These are phyloP conservation scores for Alentia gelatinosa DNA, from an alignment of 2,888 invertebrate species.

Conservation along the genomic window DNA sequence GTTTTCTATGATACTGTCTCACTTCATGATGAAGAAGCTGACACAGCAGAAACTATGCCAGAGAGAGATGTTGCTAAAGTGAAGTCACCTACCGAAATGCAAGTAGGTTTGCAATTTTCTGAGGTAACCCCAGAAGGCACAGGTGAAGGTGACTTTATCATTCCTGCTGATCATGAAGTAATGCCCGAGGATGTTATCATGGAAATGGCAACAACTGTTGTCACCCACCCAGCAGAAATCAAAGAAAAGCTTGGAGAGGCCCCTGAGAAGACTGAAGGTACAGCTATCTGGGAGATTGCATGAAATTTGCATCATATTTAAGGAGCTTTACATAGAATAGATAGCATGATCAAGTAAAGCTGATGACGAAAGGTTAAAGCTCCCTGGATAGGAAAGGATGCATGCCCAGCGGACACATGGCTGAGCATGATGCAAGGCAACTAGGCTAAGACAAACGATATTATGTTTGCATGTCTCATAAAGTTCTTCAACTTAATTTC, in stretches of 20 bases:
- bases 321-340: not conserved
- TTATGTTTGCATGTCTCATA: not conserved
- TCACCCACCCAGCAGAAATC: not conserved
- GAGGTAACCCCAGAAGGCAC: conserved; percentile 36
- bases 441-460: not conserved
- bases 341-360: not conserved
- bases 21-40: not conserved
- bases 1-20: not conserved
- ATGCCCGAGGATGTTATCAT: conserved; percentile 35
- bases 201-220: not conserved
- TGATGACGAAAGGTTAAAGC: not conserved
- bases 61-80: not conserved
- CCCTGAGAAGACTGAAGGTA: conserved; percentile 52
- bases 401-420: not conserved
- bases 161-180: conserved; percentile 25
- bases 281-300: not conserved
- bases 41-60: not conserved
- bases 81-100: not conserved
- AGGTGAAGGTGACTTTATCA: conserved; percentile 55
- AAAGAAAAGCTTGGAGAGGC: conserved; percentile 28
- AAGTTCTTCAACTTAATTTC: not conserved
- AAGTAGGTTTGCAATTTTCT: not conserved
- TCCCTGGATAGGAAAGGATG: not conserved
- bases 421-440: not conserved
- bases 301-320: not conserved